Conservation (phyloP, 2,888 invertebrate species). For the Lycocerus yunnanus region DNA sequence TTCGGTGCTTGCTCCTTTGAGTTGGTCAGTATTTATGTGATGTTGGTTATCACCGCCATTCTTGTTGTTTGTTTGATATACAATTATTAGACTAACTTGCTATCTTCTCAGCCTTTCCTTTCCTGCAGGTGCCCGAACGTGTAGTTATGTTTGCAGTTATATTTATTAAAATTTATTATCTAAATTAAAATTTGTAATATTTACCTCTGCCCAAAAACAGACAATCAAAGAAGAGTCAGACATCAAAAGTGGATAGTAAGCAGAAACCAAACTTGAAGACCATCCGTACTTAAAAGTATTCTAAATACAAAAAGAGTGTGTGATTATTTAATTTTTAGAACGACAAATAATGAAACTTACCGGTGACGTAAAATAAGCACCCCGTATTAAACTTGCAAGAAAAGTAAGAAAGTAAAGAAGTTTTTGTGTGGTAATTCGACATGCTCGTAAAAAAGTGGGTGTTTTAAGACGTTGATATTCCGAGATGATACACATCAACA, state of each 20-base stretch:
- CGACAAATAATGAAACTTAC: constrained; percentile 61
- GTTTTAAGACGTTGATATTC: constrained; percentile 85
- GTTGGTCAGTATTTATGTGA: too few species aligned
- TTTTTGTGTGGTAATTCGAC: constrained; percentile 88
- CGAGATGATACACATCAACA: constrained; percentile 80
- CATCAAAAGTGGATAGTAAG: constrained; percentile 87
- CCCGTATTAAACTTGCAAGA: constrained; percentile 81
- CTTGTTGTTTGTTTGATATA: too few species aligned
- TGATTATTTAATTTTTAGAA: background rate
- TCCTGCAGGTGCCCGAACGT: too few species aligned
- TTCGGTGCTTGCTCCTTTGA: background rate
- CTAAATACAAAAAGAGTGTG: constrained; percentile 54
- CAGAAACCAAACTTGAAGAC: constrained; percentile 85
- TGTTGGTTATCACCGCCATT: background rate
- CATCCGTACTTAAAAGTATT: constrained; percentile 80
- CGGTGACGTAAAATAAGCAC: constrained; percentile 88
- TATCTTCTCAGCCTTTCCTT: too few species aligned
- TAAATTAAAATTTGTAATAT: too few species aligned
- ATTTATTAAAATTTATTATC: too few species aligned
- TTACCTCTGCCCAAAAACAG: constrained; percentile 94
- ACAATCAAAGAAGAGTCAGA: constrained; percentile 89
- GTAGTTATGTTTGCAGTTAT: too few species aligned
- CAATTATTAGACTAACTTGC: too few species aligned
- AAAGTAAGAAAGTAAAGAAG: constrained; percentile 86
- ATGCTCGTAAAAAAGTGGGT: constrained; percentile 79